Percentiles rank a stretch among this genome's conserved stretches.
Conservation (phyloP, 2,888 invertebrate species). For the Podabrus alpinus region DNA sequence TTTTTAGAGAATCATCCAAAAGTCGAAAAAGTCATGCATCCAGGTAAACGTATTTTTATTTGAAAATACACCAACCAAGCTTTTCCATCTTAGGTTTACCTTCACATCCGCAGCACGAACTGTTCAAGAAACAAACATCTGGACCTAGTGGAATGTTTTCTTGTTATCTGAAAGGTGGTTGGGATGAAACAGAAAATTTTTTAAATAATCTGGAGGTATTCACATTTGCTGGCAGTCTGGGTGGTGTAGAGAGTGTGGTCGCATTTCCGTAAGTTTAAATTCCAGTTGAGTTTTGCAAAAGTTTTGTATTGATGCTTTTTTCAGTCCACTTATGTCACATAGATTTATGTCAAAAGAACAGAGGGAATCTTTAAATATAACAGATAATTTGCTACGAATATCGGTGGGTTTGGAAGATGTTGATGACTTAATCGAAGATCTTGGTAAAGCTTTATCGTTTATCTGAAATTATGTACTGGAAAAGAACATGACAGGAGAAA, state of each 20-base stretch:
- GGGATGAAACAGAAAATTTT: constrained; percentile 71
- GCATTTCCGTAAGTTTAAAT: constrained; percentile 86
- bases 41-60: constrained; percentile 61
- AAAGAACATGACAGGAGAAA: no score
- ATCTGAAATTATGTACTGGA: constrained; percentile 5
- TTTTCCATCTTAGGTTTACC: constrained; percentile 63
- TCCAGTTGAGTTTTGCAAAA: no score
- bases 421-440: constrained; percentile 82
- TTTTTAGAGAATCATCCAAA: constrained; percentile 80
- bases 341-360: constrained; percentile 82
- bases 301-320: no score
- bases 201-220: constrained; percentile 75
- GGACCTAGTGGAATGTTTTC: constrained; percentile 90
- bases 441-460: constrained; percentile 76
- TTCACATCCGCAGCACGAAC: constrained; percentile 79
- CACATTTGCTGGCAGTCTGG: constrained; percentile 85
- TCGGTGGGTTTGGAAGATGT: constrained; percentile 89
- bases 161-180: constrained; percentile 78
- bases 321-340: constrained; percentile 90
- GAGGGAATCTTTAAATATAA: constrained; percentile 75
- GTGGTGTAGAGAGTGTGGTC: constrained; percentile 89
- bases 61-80: background rate
- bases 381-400: constrained; percentile 80
- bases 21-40: constrained; percentile 81
- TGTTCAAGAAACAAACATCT: constrained; percentile 75